Evolutionary conservation across 64 coral and sea anemone genomes (phyloP).

Genomic region (Catalaphyllia jardinei): DNA sequence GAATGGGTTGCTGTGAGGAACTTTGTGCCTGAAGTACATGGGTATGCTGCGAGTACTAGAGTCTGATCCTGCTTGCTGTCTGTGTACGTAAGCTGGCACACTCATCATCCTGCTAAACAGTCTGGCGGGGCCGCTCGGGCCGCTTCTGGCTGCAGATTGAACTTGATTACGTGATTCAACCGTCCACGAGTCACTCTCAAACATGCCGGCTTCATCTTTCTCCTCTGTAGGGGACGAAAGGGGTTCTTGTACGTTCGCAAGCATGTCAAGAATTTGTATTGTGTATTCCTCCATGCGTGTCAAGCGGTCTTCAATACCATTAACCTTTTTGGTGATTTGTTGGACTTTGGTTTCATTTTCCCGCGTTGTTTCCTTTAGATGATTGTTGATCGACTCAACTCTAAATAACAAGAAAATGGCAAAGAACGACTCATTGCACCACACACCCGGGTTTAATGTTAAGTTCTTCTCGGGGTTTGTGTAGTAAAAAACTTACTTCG

Average conservation of each 20-base stretch:
- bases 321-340: constrained; percentile 52
- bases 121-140: constrained; percentile 2
- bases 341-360: constrained; percentile 60
- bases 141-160: background rate
- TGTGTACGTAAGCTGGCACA: constrained; percentile 74
- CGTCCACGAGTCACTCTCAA: background rate
- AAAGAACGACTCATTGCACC: too few relatives aligned
- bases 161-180: constrained; percentile 3
- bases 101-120: constrained; percentile 70
- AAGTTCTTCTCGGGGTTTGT: too few relatives aligned
- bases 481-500: too few relatives aligned
- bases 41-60: constrained; percentile 1
- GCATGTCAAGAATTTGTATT: constrained; percentile 65
- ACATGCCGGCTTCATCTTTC: background rate
- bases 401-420: constrained; percentile 5
- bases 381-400: constrained; percentile 59
- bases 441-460: background rate
- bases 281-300: constrained; percentile 74
- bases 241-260: constrained; percentile 57
- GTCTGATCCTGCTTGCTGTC: constrained; percentile 18
- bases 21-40: constrained; percentile 75
- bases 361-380: constrained; percentile 51
- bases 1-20: constrained; percentile 63
- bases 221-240: background rate
- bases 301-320: constrained; percentile 48